Evolutionary conservation across 2,797 vertebrate genomes (phyloP).

Genomic region (Nothura maculosa): DNA sequence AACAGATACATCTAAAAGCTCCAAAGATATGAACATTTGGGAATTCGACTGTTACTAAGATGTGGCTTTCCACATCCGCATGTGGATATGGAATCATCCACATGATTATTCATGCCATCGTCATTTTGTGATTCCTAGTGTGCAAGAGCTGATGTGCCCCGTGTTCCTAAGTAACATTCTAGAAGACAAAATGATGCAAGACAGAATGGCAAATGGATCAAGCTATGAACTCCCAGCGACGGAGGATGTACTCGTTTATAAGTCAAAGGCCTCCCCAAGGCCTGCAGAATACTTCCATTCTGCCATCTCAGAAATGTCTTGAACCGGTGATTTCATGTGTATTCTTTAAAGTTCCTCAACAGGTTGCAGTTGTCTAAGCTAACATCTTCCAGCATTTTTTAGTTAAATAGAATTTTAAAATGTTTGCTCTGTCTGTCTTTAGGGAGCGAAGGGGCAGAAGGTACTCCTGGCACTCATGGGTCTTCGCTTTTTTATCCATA

Average conservation of each 20-base stretch:
- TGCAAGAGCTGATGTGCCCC: not conserved
- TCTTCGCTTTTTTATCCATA: not conserved
- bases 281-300: not conserved
- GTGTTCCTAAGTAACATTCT: not conserved
- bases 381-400: not conserved
- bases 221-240: rapidly evolving
- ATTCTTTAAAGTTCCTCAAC: not conserved
- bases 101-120: not conserved
- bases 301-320: not conserved
- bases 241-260: not conserved
- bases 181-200: not conserved
- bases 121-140: not conserved
- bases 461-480: not conserved
- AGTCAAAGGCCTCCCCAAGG: not conserved
- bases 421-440: not conserved
- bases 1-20: not conserved
- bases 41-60: conserved; percentile 39
- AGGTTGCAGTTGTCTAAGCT: not conserved
- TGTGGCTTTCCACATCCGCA: conserved; percentile 30
- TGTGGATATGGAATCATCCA: not conserved
- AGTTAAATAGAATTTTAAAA: not conserved
- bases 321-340: not conserved
- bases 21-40: not conserved
- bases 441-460: not conserved
- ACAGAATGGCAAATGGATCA: not conserved